Percentiles rank a stretch among this genome's conserved stretches.
Conservation (phyloP, 1,140 invertebrate genomes). For the Drosophila azteca region DNA sequence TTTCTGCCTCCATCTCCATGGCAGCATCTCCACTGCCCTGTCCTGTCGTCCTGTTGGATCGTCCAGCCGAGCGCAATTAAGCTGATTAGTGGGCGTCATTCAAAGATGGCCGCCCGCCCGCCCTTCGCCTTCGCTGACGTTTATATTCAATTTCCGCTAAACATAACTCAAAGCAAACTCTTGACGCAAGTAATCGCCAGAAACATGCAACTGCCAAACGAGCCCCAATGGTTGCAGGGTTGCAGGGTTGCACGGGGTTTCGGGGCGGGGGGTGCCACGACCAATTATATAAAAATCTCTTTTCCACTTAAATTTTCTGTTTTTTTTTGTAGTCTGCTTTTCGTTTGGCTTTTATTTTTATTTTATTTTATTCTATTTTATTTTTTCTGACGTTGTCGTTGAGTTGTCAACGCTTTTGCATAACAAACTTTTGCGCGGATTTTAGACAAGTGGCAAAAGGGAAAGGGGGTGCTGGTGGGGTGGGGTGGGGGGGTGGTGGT, state of each 20-base stretch:
- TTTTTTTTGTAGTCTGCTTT: conserved; percentile 15
- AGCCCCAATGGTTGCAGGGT: not conserved
- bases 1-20: conserved; percentile 9
- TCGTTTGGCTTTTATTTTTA: too few relatives aligned
- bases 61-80: conserved; percentile 56
- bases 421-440: conserved; percentile 45
- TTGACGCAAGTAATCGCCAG: conserved; percentile 37
- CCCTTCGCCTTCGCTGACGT: conserved; percentile 17
- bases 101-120: conserved; percentile 14
- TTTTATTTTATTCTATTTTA: conserved; percentile 34
- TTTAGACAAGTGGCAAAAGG: conserved; percentile 27
- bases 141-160: conserved; percentile 57
- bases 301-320: conserved; percentile 48
- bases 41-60: conserved; percentile 26
- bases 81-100: conserved; percentile 56
- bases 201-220: conserved; percentile 19
- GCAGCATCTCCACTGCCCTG: conserved; percentile 1
- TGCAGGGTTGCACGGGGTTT: too few relatives aligned
- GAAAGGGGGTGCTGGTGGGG: not conserved
- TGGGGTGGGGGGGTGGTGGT: not conserved
- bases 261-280: not conserved
- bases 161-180: conserved; percentile 64
- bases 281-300: conserved; percentile 57
- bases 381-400: conserved; percentile 25
- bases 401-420: conserved; percentile 61